phyloP scores from a whole-genome alignment of 2,113 vertebrate species.

The Sinocyclocheilus maitianheensis region DNA sequence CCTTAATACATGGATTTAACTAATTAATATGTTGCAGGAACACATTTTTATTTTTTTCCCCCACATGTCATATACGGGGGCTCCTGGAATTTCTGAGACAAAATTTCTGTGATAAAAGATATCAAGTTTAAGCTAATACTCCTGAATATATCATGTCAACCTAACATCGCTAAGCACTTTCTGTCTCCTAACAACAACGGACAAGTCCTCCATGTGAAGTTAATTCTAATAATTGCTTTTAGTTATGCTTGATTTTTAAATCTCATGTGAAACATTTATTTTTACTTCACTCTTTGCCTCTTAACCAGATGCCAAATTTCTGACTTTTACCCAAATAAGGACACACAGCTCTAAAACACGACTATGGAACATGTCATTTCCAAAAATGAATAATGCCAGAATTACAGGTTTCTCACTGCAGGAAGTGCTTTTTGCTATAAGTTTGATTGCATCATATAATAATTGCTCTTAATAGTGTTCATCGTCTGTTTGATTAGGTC shows the following conservation, averaged over 20 bases:
- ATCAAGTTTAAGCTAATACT: neutral
- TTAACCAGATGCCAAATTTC: slow-evolving; percentile 17
- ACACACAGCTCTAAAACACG: neutral
- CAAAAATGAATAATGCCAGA: neutral
- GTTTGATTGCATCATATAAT: too few relatives aligned
- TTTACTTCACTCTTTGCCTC: neutral
- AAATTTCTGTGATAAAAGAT: neutral
- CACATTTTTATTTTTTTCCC: too few relatives aligned
- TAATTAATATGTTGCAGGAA: too few relatives aligned
- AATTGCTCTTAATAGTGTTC: too few relatives aligned
- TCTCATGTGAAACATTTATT: slow-evolving; percentile 13
- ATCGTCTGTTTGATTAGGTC: too few relatives aligned
- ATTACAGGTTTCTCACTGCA: neutral
- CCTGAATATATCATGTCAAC: neutral
- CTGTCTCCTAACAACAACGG: neutral
- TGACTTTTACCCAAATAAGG: slow-evolving; percentile 26
- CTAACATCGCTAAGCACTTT: neutral
- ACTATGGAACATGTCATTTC: neutral
- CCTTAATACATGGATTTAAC: too few relatives aligned
- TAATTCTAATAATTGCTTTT: neutral
- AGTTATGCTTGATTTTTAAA: neutral
- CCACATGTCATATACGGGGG: too few relatives aligned
- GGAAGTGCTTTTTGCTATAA: neutral
- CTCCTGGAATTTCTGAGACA: too few relatives aligned
- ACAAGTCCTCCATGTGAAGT: neutral